These are phyloP conservation scores for Triplophysa yarkandensis DNA, from an alignment of 2,797 vertebrate genomes.

Conservation along the genomic window DNA sequence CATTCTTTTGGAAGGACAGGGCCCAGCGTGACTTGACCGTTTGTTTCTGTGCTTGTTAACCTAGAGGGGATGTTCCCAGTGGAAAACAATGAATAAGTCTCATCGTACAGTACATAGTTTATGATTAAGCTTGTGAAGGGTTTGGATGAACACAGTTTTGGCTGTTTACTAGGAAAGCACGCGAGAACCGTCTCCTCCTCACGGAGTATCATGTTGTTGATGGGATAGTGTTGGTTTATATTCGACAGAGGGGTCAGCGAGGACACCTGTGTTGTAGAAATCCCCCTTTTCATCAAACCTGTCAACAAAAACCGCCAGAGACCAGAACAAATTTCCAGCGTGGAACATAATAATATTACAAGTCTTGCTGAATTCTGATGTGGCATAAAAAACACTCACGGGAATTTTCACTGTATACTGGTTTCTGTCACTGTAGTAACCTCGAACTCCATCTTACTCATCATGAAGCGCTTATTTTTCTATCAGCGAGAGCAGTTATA, in stretches of 20 bases:
- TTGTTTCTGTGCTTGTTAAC: slow-evolving; percentile 58
- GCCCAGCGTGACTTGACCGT: slow-evolving; percentile 53
- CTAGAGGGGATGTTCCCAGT: slow-evolving; percentile 56
- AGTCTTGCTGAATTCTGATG: slow-evolving; percentile 6
- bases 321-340: slow-evolving; percentile 23
- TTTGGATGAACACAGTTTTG: slow-evolving; percentile 24
- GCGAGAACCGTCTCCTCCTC: background rate
- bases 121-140: slow-evolving; percentile 31
- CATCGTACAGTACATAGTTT: slow-evolving; percentile 28
- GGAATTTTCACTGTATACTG: slow-evolving; percentile 24
- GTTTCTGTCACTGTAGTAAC: slow-evolving; percentile 43
- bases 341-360: slow-evolving; percentile 41
- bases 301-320: slow-evolving; percentile 35
- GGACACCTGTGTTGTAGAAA: slow-evolving; percentile 40
- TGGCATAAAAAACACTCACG: slow-evolving; percentile 2
- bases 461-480: slow-evolving; percentile 68
- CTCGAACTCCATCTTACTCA: slow-evolving; percentile 65
- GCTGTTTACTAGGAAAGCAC: slow-evolving; percentile 19
- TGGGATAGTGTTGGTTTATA: slow-evolving; percentile 36
- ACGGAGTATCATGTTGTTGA: slow-evolving; percentile 28
- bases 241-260: slow-evolving; percentile 25
- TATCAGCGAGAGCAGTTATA: slow-evolving; percentile 65
- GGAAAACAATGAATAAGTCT: slow-evolving; percentile 51
- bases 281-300: slow-evolving; percentile 43
- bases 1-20: slow-evolving; percentile 56